Evolutionary conservation across 2,797 vertebrate species (phyloP), one percentile per base, ranked within the genome.

Genomic region (Hoplostethus atlanticus): DNA sequence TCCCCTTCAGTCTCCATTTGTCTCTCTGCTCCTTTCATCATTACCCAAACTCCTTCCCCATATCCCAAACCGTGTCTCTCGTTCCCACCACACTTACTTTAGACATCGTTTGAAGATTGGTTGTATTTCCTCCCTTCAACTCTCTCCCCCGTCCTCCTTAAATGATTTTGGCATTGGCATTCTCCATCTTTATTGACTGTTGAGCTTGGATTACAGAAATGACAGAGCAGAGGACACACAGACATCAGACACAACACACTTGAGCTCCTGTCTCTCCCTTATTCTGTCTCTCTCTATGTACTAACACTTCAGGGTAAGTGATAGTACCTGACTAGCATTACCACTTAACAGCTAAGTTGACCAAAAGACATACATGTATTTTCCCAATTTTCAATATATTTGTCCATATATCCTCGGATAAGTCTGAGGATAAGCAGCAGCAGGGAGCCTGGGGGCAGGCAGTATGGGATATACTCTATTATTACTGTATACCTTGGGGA

Each of bases 311-410:
- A 21, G 21, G 21, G 21, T 21, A 21, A 34, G 34, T 34, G 9
- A 10, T 8, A 40, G 38, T 21, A 21, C 21, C 38, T 10, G 2
- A 40, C 7, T 8, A 40, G 38, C 38, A 10, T 40, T 40, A 40
- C 7, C 38, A 10, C 7, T 6, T 8, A 8, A 8, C 38, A 10
- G 38, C 6, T 40, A 40, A 40, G 38, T 40, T 40, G 38, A 40
- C 2, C 38, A 40, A 40, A 8, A 40, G 38, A 40, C 38, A 40
- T 40, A 38, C 31, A 38, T 38, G 6, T 38, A 40, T 40, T 1
- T 40, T 40, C 9, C 7, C 38, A 40, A 60, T 69, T 42, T 9
- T 54, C 5, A 9, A 71, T 74, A 25, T 61, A 31, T 40, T 46
- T 54, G 52, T 60, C 44, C 8, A 16, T 55, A 44, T 21, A 58